phyloP scores from a whole-genome alignment of 2,888 invertebrate species.

The Siphlonurus alternatus region DNA sequence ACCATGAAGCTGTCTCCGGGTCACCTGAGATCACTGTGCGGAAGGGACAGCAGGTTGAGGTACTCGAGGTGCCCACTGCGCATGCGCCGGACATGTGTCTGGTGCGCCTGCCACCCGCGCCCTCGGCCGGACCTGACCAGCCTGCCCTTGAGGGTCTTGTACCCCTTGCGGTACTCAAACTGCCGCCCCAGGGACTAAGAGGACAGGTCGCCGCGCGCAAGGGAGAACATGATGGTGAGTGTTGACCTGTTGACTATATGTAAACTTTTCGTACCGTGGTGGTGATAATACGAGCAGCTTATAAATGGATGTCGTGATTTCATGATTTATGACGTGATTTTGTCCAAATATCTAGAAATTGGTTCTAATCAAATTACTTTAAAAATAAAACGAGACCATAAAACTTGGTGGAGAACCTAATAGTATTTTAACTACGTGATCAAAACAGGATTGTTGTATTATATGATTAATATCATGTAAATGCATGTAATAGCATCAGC shows the following conservation, averaged over 20 bases:
- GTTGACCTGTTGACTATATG: slow-evolving; percentile 9
- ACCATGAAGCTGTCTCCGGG: slow-evolving; percentile 57
- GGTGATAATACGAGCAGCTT: background rate
- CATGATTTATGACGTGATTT: no score
- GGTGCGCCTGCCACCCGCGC: slow-evolving; percentile 26
- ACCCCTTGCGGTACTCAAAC: slow-evolving; percentile 59
- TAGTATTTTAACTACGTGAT: no score
- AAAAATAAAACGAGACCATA: no score
- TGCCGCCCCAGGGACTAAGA: slow-evolving; percentile 40
- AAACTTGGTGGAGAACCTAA: no score
- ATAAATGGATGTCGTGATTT: no score
- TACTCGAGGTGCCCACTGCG: slow-evolving; percentile 55
- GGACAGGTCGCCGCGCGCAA: slow-evolving; percentile 3
- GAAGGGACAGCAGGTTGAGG: slow-evolving; percentile 89
- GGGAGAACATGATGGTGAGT: slow-evolving; percentile 12
- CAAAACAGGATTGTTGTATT: no score
- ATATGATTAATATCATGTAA: no score
- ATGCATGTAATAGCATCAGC: no score
- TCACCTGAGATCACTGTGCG: slow-evolving; percentile 66
- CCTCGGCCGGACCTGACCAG: slow-evolving; percentile 17
- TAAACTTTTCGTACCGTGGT: slow-evolving; percentile 2
- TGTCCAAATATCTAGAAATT: no score
- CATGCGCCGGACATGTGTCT: slow-evolving; percentile 36
- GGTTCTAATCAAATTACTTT: no score
- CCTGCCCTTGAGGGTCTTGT: slow-evolving; percentile 61